Evolutionary conservation across 2,888 invertebrate species (phyloP).

Genomic region (Aleiodes alternator): DNA sequence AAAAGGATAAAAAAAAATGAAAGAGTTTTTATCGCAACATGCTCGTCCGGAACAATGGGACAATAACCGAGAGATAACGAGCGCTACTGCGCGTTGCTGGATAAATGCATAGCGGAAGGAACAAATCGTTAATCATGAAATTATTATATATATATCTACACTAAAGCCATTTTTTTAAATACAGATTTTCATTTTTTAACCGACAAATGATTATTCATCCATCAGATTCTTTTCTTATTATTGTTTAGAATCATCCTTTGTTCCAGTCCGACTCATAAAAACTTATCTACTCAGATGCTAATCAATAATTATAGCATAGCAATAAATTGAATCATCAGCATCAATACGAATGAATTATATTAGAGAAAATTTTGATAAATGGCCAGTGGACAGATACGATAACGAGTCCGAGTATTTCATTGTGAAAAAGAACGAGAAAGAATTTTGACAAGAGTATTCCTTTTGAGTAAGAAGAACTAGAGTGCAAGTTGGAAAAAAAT

Average conservation of each 20-base stretch:
- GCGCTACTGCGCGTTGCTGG: constrained; percentile 44
- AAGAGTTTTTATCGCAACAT: constrained; percentile 34
- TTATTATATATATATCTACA: constrained; percentile 5
- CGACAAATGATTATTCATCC: too few relatives aligned
- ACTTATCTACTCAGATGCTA: too few relatives aligned
- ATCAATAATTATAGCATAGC: too few relatives aligned
- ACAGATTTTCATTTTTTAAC: too few relatives aligned
- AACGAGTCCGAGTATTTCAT: too few relatives aligned
- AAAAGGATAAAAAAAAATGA: neutral
- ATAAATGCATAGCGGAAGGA: constrained; percentile 20
- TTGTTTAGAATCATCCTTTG: too few relatives aligned
- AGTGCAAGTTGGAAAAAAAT: neutral
- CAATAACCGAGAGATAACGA: constrained; percentile 50
- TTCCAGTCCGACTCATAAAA: too few relatives aligned
- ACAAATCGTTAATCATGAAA: constrained; percentile 31
- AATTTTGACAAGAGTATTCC: constrained; percentile 24
- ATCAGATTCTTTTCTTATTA: neutral
- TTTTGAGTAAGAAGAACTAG: neutral
- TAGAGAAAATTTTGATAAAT: too few relatives aligned
- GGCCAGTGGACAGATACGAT: too few relatives aligned
- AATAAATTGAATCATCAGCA: too few relatives aligned
- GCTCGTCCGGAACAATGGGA: constrained; percentile 70
- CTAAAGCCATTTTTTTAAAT: neutral
- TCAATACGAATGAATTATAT: too few relatives aligned
- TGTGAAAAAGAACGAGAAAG: neutral